These are phyloP conservation scores for Telenomus remus DNA, from an alignment of 1,140 invertebrate genomes.

Conservation along the genomic window DNA sequence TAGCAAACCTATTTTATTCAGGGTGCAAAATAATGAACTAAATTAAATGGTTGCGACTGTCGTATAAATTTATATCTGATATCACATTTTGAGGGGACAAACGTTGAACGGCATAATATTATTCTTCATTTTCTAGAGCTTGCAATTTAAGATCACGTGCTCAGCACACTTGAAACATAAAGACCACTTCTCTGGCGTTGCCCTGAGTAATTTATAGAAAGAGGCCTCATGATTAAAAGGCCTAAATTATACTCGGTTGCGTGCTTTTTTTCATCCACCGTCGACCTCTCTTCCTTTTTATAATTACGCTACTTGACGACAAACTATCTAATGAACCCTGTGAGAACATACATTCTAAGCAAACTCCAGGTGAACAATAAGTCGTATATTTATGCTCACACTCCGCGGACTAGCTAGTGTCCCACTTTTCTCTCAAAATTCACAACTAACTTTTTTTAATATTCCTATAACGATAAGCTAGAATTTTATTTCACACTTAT, in stretches of 20 bases:
- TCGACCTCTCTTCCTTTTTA: conserved; percentile 41
- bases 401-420: conserved; percentile 1
- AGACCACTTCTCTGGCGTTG: conserved; percentile 47
- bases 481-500: too few species aligned
- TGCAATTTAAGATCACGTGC: conserved; percentile 55
- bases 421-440: neutral
- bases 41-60: too few species aligned
- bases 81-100: conserved; percentile 17
- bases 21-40: too few species aligned
- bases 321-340: conserved; percentile 52
- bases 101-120: conserved; percentile 50
- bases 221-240: conserved; percentile 55
- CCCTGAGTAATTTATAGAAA: conserved; percentile 39
- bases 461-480: too few species aligned
- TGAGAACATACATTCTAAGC: conserved; percentile 29
- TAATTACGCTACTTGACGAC: conserved; percentile 53
- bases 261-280: conserved; percentile 45
- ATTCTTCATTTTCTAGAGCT: conserved; percentile 50
- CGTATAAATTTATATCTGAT: conserved; percentile 23
- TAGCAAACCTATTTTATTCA: too few species aligned
- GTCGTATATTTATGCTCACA: conserved; percentile 30
- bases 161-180: conserved; percentile 56
- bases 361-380: conserved; percentile 38
- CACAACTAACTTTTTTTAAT: too few species aligned
- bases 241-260: conserved; percentile 53